Conservation (phyloP, 2,888 invertebrate genomes). For the Lepidochitona cinerea region DNA sequence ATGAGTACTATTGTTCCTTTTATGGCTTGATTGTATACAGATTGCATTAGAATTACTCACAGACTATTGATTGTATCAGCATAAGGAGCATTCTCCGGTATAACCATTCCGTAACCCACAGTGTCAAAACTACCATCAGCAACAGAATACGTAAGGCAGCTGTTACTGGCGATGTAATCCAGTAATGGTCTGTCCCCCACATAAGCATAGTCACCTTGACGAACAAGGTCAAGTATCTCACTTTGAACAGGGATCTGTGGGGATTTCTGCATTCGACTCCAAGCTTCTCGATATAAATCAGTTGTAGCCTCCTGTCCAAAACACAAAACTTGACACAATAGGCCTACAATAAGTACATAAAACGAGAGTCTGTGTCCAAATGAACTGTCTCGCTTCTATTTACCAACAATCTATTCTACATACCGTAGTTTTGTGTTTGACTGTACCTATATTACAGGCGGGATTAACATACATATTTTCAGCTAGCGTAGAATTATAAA, state of each 20-base stretch:
- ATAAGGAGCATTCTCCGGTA: slow-evolving; percentile 36
- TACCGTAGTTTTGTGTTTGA: too few species aligned
- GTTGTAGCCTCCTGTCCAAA: slow-evolving; percentile 30
- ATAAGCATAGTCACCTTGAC: slow-evolving; percentile 25
- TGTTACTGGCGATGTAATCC: slow-evolving; percentile 30
- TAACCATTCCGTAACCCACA: slow-evolving; percentile 38
- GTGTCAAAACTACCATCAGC: slow-evolving; percentile 38
- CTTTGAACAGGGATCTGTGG: neutral
- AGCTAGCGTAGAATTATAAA: too few species aligned
- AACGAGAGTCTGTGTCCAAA: too few species aligned
- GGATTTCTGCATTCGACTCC: neutral
- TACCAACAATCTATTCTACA: too few species aligned
- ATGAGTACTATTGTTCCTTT: too few species aligned
- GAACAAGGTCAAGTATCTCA: slow-evolving; percentile 6
- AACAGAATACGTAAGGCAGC: slow-evolving; percentile 27
- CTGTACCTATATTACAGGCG: too few species aligned
- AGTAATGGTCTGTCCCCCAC: slow-evolving; percentile 38
- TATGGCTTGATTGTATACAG: too few species aligned
- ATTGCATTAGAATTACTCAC: slow-evolving; percentile 30
- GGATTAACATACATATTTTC: too few species aligned
- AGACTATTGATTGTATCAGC: slow-evolving; percentile 31
- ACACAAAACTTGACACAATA: too few species aligned
- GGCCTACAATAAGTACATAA: too few species aligned
- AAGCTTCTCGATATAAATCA: slow-evolving; percentile 31
- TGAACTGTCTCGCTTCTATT: too few species aligned